phyloP scores from a whole-genome alignment of 2,888 invertebrate species.

The Cactoblastis cactorum region DNA sequence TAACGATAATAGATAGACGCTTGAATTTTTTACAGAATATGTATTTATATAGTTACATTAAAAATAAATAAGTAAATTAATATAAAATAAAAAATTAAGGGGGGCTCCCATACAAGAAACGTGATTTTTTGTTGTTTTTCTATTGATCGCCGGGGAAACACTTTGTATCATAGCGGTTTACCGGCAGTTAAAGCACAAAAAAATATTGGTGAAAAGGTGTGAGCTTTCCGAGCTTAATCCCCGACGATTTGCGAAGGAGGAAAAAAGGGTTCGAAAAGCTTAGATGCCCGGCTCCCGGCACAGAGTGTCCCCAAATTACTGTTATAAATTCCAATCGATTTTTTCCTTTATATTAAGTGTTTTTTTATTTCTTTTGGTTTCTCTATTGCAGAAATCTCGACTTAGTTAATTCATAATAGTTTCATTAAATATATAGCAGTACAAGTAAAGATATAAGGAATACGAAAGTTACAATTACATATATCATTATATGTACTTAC shows the following conservation, averaged over 20 bases:
- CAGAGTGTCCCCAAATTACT: constrained; percentile 17
- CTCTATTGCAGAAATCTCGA: background rate
- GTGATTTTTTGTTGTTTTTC: constrained; percentile 49
- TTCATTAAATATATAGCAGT: no score
- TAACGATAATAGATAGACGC: no score
- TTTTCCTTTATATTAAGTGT: background rate
- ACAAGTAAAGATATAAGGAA: no score
- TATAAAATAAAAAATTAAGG: no score
- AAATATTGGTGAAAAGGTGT: constrained; percentile 71
- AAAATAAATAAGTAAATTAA: no score
- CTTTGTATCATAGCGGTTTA: constrained; percentile 63
- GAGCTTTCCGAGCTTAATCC: constrained; percentile 69
- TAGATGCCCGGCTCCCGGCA: constrained; percentile 45
- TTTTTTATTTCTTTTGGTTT: background rate
- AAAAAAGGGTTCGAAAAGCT: constrained; percentile 69
- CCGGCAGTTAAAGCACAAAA: constrained; percentile 60
- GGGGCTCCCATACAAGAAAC: no score
- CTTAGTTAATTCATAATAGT: no score
- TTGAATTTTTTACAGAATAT: no score
- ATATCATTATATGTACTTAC: no score
- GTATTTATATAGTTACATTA: no score
- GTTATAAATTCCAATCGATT: constrained; percentile 3
- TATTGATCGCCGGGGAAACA: constrained; percentile 54
- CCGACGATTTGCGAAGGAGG: constrained; percentile 73
- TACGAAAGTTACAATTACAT: no score